phyloP scores from a whole-genome alignment of 2,888 invertebrate genomes.

The Acleris emargana region DNA sequence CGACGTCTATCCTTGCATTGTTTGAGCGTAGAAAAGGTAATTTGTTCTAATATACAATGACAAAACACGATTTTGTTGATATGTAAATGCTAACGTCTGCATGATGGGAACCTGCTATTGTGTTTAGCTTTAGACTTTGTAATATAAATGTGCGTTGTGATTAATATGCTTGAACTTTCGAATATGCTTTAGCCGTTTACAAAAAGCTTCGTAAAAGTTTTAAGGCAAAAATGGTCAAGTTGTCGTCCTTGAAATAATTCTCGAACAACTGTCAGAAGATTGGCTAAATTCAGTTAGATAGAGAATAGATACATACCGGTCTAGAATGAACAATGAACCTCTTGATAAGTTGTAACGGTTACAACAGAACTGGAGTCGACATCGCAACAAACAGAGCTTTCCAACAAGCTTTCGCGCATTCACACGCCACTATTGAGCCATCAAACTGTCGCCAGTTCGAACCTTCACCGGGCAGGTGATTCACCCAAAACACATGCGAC shows the following conservation, averaged over 20 bases:
- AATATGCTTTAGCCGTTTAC: not conserved
- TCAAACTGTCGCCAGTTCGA: conserved; percentile 40
- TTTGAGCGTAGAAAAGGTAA: conserved; percentile 14
- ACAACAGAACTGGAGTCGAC: conserved; percentile 61
- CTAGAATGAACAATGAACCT: conserved; percentile 33
- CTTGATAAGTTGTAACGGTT: conserved; percentile 67
- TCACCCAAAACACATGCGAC: conserved; percentile 38
- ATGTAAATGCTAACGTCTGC: conserved; percentile 7
- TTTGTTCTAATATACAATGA: not conserved
- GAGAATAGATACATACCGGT: conserved; percentile 33
- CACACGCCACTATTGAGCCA: conserved; percentile 51
- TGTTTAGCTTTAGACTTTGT: not conserved
- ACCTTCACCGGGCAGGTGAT: conserved; percentile 40
- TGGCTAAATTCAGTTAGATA: conserved; percentile 6
- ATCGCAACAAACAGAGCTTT: conserved; percentile 54
- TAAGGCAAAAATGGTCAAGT: conserved; percentile 2
- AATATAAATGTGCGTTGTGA: not conserved
- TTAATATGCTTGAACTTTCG: not conserved
- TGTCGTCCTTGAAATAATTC: conserved; percentile 15
- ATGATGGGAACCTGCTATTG: conserved; percentile 24
- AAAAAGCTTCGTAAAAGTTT: not conserved
- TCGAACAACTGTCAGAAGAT: conserved; percentile 1
- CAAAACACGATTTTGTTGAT: conserved; percentile 20
- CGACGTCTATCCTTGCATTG: conserved; percentile 25
- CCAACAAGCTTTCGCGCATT: conserved; percentile 60